Percentiles rank a stretch among this genome's conserved stretches.
These are phyloP conservation scores for Rhabditophanes sp. DNA, from an alignment of 2,888 invertebrate species.

Conservation along the genomic window DNA sequence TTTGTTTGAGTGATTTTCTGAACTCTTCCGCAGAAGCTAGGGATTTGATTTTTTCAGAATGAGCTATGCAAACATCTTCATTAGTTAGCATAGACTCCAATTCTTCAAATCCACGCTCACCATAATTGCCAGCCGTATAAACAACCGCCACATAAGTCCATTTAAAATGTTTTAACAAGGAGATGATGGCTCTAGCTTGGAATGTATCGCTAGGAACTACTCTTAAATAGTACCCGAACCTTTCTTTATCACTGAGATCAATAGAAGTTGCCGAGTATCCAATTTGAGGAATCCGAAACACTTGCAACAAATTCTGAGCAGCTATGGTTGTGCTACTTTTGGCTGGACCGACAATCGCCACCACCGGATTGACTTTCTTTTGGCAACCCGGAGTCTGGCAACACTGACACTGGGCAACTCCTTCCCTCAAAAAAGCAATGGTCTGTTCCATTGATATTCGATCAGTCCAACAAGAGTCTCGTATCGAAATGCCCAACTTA, in stretches of 20 bases:
- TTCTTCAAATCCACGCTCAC: constrained; percentile 60
- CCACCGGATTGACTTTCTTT: constrained; percentile 47
- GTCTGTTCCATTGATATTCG: constrained; percentile 59
- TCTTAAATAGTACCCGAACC: constrained; percentile 61
- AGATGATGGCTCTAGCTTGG: constrained; percentile 61
- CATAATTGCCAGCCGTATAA: constrained; percentile 66
- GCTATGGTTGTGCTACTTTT: constrained; percentile 53
- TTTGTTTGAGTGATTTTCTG: constrained; percentile 16
- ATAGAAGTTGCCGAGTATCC: constrained; percentile 63
- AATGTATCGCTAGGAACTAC: constrained; percentile 64
- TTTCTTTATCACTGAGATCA: constrained; percentile 60
- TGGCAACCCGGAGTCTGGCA: constrained; percentile 42
- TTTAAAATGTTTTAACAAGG: constrained; percentile 56
- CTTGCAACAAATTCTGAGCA: constrained; percentile 61
- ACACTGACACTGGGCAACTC: constrained; percentile 40
- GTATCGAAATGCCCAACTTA: constrained; percentile 49
- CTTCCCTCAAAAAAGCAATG: constrained; percentile 40
- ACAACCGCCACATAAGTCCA: constrained; percentile 66
- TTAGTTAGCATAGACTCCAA: constrained; percentile 50
- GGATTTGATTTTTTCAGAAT: constrained; percentile 53
- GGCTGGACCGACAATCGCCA: constrained; percentile 57
- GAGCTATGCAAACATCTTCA: constrained; percentile 58
- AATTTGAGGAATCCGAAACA: constrained; percentile 51
- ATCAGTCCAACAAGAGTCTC: constrained; percentile 66
- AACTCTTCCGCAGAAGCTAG: constrained; percentile 30